Evolutionary conservation across 2,113 vertebrate genomes (phyloP), one percentile per base, ranked within the genome.

Genomic region (Nothobranchius furzeri): DNA sequence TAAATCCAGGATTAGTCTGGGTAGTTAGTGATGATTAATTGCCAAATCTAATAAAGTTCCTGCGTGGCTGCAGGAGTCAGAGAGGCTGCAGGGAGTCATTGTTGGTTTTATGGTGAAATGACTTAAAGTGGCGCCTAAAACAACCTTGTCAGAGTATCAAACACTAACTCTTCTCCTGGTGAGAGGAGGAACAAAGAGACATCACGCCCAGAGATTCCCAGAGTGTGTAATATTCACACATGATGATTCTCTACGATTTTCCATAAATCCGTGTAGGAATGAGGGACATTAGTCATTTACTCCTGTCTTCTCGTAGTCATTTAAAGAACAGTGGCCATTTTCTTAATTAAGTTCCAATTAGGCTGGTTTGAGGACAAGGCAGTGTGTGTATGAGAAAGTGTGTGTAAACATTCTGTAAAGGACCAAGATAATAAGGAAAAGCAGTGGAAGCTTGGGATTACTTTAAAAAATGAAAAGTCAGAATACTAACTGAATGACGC

Each of bases 1-100:
- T 91, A 88, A 89, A 90, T 87, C 74, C 70, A 9, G 49, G 55
- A 90, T 90, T 87, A 89, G 89, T 91, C 82, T 51, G 49, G 85
- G 83, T 85, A 90, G 85, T 91, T 90, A 89, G 83, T 53, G 24
- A 58, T 85, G 64, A 92, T 92, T 92, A 92, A 91, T 92, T 88
- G 86, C 78, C 86, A 81, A 66, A 74, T 77, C 88, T 90, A 90
- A 92, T 93, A 91, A 92, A 92, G 79, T 76, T 70, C 52, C 74
- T 76, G 24, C 60, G 58, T 67, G 64, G 24, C 69, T 70, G 59
- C 74, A 57, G 85, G 65, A 85, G 66, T 79, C 82, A 78, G 81
- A 87, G 65, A 82, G 79, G 79, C 81, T 91, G 83, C 71, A 58
- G 83, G 77, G 83, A 90, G 88, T 78, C 68, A 65, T 6, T 37